Base-by-base conservation (phyloP, 2,113 vertebrate species). In the Poecilia latipinna region DNA sequence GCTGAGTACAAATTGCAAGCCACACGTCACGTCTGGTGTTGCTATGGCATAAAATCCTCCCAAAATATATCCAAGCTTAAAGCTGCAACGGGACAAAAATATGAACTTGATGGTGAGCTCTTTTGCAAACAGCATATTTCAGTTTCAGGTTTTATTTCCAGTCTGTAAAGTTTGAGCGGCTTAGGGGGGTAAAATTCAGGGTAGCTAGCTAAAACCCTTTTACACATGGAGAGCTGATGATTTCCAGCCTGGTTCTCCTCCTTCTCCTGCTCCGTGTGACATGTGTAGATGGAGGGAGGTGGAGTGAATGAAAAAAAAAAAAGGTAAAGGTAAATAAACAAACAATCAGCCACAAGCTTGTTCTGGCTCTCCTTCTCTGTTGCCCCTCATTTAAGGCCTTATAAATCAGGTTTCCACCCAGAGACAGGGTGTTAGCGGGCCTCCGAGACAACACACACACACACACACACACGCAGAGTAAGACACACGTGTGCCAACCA, bases 341-440 rank as follows among this genome's bases (percentile, higher is more conserved):
- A 91, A 92, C 92, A 93, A 91, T 93, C 91, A 90, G 88, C 92
- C 70, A 24, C 61, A 67, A 87, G 87, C 80, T 91, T 88, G 85
- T 88, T 91, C 90, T 90, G 86, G 76, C 76, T 85, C 88, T 88
- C 82, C 82, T 82, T 90, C 84, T 87, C 82, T 92, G 90, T 90
- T 93, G 90, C 91, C 91, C 90, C 92, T 93, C 89, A 92, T 93
- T 93, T 89, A 82, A 87, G 90, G 82, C 82, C 85, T 92, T 93
- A 93, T 94, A 93, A 95, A 95, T 94, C 94, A 94, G 90, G 60
- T 85, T 80, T 89, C 85, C 92, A 89, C 87, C 85, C 90, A 75
- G 78, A 90, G 88, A 90, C 77, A 80, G 88, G 91, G 93, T 92
- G 91, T 92, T 91, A 88, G 91, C 82, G 89, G 89, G 72, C 86